phyloP scores from a whole-genome alignment of 2,888 invertebrate genomes.

The Drosophila leonis region DNA sequence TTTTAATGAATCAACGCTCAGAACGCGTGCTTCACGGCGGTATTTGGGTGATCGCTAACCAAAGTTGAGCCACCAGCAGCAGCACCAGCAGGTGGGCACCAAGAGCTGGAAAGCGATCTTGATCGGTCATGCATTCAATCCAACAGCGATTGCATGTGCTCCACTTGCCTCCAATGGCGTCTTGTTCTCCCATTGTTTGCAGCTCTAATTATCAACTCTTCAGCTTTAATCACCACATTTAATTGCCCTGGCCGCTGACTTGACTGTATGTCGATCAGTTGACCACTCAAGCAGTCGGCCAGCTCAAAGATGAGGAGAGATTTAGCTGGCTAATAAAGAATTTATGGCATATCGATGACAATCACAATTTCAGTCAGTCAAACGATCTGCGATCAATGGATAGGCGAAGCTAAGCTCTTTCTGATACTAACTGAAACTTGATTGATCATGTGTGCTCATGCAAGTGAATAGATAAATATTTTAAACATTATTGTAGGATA shows the following conservation, averaged over 20 bases:
- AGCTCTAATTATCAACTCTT: constrained; percentile 58
- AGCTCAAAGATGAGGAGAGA: background rate
- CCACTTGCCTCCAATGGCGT: constrained; percentile 28
- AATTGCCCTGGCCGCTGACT: constrained; percentile 40
- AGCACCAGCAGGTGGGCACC: constrained; percentile 39
- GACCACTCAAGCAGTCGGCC: constrained; percentile 31
- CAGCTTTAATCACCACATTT: constrained; percentile 59
- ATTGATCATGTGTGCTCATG: background rate
- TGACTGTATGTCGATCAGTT: constrained; percentile 8
- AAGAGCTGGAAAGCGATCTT: constrained; percentile 35
- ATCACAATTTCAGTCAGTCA: background rate
- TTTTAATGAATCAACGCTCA: constrained; percentile 46
- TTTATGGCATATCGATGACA: background rate
- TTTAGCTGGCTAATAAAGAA: constrained; percentile 12
- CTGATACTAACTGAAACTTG: background rate
- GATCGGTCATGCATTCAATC: constrained; percentile 23
- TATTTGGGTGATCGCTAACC: constrained; percentile 63
- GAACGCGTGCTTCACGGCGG: constrained; percentile 46
- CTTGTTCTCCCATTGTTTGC: constrained; percentile 32
- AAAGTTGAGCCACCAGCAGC: constrained; percentile 7
- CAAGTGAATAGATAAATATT: background rate
- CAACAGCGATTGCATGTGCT: constrained; percentile 28
- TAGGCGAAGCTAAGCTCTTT: background rate
- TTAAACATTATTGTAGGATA: background rate
- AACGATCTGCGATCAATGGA: background rate